Base-by-base conservation (phyloP, 2,888 invertebrate species). In the Habroteleia sp. region DNA sequence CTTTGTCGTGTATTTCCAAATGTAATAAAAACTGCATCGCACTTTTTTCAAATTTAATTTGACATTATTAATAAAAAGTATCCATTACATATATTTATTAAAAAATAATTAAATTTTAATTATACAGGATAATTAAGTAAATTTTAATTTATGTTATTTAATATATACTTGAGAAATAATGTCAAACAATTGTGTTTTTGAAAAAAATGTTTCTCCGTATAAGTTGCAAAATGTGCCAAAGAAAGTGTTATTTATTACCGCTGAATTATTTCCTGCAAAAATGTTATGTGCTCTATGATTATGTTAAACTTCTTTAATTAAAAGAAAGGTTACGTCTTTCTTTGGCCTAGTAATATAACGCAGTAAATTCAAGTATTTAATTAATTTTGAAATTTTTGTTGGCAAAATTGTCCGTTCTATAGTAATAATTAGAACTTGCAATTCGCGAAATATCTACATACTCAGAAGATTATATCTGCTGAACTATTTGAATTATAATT, bases 1-100 rank as follows among this genome's bases (percentile, higher is more conserved):
- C 60, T 60, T 62, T 73, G 66, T 66, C 66, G 58, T 13, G 25
- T 25, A 66, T 62, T 66, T 65, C 20, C 16, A 39, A 60, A 72
- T 63, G 50, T 31, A n/a, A n/a, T n/a, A n/a, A n/a, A n/a, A n/a
- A n/a, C n/a, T n/a, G n/a, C n/a, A n/a, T n/a, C n/a, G n/a, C n/a
- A n/a, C n/a, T n/a, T n/a, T n/a, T n/a, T n/a, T n/a, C n/a, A n/a
- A n/a, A n/a, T n/a, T n/a, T n/a, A n/a, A n/a, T n/a, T n/a, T n/a
- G n/a, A n/a, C n/a, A n/a, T n/a, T n/a, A n/a, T n/a, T n/a, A n/a
- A n/a, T n/a, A n/a, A n/a, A n/a, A n/a, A n/a, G n/a, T n/a, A n/a
- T n/a, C n/a, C n/a, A n/a, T n/a, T n/a, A n/a, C n/a, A n/a, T n/a
- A n/a, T n/a, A n/a, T n/a, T n/a, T n/a, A n/a, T n/a, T n/a, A n/a